Base-by-base conservation (phyloP, 2,888 invertebrate species). In the Hesperia comma region DNA sequence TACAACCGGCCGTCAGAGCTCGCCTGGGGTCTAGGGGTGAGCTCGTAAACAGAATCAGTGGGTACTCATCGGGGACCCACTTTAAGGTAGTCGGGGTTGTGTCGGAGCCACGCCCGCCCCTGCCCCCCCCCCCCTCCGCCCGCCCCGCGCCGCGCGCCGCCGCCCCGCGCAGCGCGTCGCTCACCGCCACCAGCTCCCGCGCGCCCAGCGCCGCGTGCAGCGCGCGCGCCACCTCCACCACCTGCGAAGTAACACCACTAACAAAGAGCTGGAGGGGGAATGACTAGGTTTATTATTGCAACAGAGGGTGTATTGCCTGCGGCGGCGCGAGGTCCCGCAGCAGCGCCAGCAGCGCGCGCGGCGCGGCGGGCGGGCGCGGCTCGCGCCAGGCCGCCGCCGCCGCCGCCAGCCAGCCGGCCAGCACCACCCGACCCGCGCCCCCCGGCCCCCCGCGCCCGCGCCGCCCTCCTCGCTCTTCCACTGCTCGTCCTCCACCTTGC, bases 121-220 rank as follows among this genome's bases (percentile, higher is more conserved):
- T n/a, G 54, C 40, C 19, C 26, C 64, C 26, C 58, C n/a, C 55
- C 17, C 49, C 57, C 46, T n/a, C 43, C 41, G 40, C 17, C 15
- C 4, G 32, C 43, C 17, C 49, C 53, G 46, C 51, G 4, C 49
- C 46, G 32, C 60, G 60, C 60, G 58, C 21, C 58, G 26, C 21
- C 21, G 41, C 26, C 43, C 49, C 60, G 61, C 71, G 70, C 68
- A 79, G 41, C 63, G 41, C 62, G 55, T 19, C 68, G 53, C 62
- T n/a, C 12, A 58, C 32, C 70, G 75, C 77, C 46, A 49, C 0
- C 46, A 60, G 58, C 79, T 70, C 37, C 63, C 67, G 58, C 54
- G 70, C 68, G 80, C 75, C 69, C 72, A 84, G 69, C 73, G 79
- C 75, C 71, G 80, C 81, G 84, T 82, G 69, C 69, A 69, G 68